phyloP scores from a whole-genome alignment of 2,888 invertebrate species.

The Sarcophaga caerulescens region DNA sequence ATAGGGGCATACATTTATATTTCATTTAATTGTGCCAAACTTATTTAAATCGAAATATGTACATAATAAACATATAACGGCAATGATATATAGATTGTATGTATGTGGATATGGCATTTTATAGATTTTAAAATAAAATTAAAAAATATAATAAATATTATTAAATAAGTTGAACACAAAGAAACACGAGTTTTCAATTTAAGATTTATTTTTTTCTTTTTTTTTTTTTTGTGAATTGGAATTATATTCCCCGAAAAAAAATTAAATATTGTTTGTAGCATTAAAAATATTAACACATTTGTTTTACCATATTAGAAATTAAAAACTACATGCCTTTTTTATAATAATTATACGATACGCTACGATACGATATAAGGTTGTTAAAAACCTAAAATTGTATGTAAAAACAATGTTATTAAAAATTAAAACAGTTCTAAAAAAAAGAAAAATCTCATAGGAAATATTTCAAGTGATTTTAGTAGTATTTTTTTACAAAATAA shows the following conservation, averaged over 20 bases:
- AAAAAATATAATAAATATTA: too few relatives aligned
- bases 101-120: too few relatives aligned
- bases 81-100: too few relatives aligned
- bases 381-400: conserved; percentile 37
- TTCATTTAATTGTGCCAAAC: too few relatives aligned
- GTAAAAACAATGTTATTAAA: conserved; percentile 13
- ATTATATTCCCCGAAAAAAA: conserved; percentile 59
- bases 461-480: neutral
- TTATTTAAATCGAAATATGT: too few relatives aligned
- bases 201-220: conserved; percentile 37
- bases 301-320: conserved; percentile 36
- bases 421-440: conserved; percentile 22
- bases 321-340: conserved; percentile 51
- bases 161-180: neutral
- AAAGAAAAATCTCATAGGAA: neutral
- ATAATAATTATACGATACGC: neutral
- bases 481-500: conserved; percentile 27
- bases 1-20: too few relatives aligned
- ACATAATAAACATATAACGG: too few relatives aligned
- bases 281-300: conserved; percentile 56
- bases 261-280: conserved; percentile 20
- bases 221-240: conserved; percentile 28
- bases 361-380: conserved; percentile 6
- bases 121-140: too few relatives aligned
- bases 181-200: neutral